These are phyloP conservation scores for Melanotaenia boesemani DNA, from an alignment of 2,797 vertebrate genomes.

Conservation along the genomic window DNA sequence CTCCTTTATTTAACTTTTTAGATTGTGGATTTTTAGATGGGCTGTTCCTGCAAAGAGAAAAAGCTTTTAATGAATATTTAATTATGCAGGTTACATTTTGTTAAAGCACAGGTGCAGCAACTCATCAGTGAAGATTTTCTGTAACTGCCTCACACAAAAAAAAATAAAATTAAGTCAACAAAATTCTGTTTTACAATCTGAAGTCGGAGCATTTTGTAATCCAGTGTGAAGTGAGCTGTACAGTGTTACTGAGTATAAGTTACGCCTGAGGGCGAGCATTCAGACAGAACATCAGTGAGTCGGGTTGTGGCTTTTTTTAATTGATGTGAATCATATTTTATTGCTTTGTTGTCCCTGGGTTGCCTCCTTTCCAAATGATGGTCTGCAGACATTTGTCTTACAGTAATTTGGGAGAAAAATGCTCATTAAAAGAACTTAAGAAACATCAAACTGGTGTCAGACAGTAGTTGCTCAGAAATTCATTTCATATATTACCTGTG, in stretches of 20 bases:
- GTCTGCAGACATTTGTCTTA: background rate
- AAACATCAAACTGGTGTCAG: slow-evolving; percentile 7
- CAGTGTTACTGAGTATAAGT: background rate
- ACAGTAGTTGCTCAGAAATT: background rate
- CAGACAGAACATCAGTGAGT: slow-evolving; percentile 18
- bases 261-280: background rate
- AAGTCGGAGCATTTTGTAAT: slow-evolving; percentile 8
- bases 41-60: background rate
- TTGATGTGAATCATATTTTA: slow-evolving; percentile 15
- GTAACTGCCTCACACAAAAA: slow-evolving; percentile 9
- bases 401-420: background rate
- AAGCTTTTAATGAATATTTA: slow-evolving; percentile 1
- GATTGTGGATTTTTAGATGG: background rate
- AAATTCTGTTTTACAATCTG: background rate
- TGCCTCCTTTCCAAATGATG: background rate
- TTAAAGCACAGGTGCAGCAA: slow-evolving; percentile 10
- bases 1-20: background rate
- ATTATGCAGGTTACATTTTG: background rate
- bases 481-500: background rate
- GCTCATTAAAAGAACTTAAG: slow-evolving; percentile 10
- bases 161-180: background rate
- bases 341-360: background rate
- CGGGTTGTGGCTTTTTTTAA: slow-evolving; percentile 13
- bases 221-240: background rate
- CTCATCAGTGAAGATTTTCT: background rate